A percentile compares a stretch with the other conserved stretches of the same genome.
phyloP scores from a whole-genome alignment of 2,113 vertebrate species.

The Lepus americanus region DNA sequence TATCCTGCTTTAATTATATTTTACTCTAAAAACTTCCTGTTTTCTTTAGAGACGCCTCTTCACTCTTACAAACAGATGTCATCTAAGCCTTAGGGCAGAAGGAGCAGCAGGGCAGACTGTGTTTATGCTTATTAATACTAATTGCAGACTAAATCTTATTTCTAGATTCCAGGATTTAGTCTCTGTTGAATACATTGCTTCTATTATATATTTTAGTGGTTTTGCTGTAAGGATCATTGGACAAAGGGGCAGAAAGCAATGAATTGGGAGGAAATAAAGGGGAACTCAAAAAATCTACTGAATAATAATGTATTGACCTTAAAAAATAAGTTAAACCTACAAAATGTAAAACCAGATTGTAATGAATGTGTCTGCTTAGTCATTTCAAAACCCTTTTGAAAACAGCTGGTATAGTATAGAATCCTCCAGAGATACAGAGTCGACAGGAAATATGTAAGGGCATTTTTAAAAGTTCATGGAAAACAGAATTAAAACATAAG shows the following conservation, averaged over 20 bases:
- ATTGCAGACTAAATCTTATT: background rate
- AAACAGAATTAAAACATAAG: too few species aligned
- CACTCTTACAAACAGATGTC: background rate
- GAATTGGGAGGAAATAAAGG: background rate
- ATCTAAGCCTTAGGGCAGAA: background rate
- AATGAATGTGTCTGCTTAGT: background rate
- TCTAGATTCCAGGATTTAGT: background rate
- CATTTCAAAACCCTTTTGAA: slow-evolving; percentile 39
- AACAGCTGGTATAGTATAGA: background rate
- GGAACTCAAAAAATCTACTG: background rate
- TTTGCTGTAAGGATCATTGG: background rate
- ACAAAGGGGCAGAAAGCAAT: background rate
- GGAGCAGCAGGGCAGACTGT: background rate
- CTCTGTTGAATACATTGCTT: background rate
- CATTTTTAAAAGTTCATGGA: too few species aligned
- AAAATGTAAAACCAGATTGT: slow-evolving; percentile 18
- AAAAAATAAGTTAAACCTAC: background rate
- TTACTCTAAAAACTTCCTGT: background rate
- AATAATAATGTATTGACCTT: background rate
- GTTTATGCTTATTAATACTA: background rate
- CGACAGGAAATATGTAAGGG: too few species aligned
- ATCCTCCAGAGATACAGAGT: background rate
- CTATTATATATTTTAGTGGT: background rate
- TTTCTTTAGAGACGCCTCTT: background rate
- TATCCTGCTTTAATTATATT: background rate